Conservation (phyloP, 1,140 invertebrate genomes). For the Neuroterus valhalla region DNA sequence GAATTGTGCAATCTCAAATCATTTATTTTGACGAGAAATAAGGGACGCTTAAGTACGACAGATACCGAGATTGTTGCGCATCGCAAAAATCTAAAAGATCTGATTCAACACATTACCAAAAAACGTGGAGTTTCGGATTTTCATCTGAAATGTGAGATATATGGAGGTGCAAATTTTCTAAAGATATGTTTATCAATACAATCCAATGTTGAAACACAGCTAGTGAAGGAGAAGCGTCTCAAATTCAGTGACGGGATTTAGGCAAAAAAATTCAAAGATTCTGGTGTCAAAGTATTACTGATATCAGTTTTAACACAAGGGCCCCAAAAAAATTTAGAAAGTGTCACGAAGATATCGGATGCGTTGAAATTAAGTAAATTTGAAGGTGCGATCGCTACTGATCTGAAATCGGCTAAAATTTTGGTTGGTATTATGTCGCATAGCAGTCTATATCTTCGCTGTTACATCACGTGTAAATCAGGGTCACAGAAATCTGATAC, state of each 20-base stretch:
- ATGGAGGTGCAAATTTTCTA: constrained; percentile 34
- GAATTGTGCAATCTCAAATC: too few species aligned
- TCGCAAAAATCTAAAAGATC: too few species aligned
- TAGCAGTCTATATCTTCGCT: constrained; percentile 18
- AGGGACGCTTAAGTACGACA: too few species aligned
- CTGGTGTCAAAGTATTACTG: constrained; percentile 31
- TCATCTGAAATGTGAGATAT: constrained; percentile 32
- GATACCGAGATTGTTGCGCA: too few species aligned
- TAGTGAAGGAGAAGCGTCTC: background rate
- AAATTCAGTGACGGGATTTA: constrained; percentile 30
- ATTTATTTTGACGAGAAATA: too few species aligned
- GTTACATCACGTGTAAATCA: background rate
- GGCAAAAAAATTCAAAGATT: constrained; percentile 37
- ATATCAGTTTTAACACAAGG: constrained; percentile 16
- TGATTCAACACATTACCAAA: too few species aligned
- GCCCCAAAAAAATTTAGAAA: constrained; percentile 33
- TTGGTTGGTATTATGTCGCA: constrained; percentile 33
- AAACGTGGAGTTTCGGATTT: too few species aligned
- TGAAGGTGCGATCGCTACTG: constrained; percentile 13
- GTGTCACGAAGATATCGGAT: background rate
- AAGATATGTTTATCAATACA: constrained; percentile 38
- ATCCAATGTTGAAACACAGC: background rate
- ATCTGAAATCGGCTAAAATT: constrained; percentile 36
- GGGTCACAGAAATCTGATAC: constrained; percentile 11
- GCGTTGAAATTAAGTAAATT: constrained; percentile 30